A percentile compares a stretch with the other conserved stretches of the same genome.
Evolutionary conservation across 1,140 invertebrate genomes (phyloP).

Genomic region (Brachionus angularis): DNA sequence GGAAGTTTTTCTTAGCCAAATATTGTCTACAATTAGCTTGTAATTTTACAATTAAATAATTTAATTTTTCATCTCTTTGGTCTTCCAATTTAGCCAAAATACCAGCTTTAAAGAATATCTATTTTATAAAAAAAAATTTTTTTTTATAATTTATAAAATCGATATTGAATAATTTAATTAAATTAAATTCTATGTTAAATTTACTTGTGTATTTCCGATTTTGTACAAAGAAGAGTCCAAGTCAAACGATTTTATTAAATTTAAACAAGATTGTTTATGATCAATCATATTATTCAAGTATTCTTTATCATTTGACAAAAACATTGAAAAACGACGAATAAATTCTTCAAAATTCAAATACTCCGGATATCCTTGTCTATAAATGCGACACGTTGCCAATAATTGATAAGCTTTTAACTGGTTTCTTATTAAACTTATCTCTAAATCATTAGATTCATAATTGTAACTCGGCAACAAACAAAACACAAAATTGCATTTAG

Average conservation of each 20-base stretch:
- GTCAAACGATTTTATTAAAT: constrained; percentile 3
- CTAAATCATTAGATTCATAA: constrained; percentile 59
- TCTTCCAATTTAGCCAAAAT: constrained; percentile 36
- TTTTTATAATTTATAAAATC: not conserved
- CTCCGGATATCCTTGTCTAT: constrained; percentile 69
- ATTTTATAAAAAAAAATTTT: not conserved
- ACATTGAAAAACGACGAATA: constrained; percentile 3
- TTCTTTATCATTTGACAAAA: not conserved
- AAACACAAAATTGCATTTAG: constrained; percentile 76
- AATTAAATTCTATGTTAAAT: not conserved
- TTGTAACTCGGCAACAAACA: constrained; percentile 78
- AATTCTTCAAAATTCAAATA: constrained; percentile 19
- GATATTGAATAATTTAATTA: too few species aligned
- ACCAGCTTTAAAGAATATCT: constrained; percentile 43
- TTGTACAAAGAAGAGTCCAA: constrained; percentile 6
- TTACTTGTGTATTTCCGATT: constrained; percentile 43
- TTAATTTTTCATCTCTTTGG: not conserved
- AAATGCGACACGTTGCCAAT: constrained; percentile 76
- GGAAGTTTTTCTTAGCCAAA: constrained; percentile 14
- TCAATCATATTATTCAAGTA: not conserved
- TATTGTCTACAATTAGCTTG: constrained; percentile 29
- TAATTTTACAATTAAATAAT: constrained; percentile 28
- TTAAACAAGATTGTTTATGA: not conserved
- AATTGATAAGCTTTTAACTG: constrained; percentile 84
- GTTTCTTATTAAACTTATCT: constrained; percentile 78